Evolutionary conservation across 2,888 invertebrate species (phyloP), one percentile per base, ranked within the genome.

Genomic region (Coleophora flavipennella): DNA sequence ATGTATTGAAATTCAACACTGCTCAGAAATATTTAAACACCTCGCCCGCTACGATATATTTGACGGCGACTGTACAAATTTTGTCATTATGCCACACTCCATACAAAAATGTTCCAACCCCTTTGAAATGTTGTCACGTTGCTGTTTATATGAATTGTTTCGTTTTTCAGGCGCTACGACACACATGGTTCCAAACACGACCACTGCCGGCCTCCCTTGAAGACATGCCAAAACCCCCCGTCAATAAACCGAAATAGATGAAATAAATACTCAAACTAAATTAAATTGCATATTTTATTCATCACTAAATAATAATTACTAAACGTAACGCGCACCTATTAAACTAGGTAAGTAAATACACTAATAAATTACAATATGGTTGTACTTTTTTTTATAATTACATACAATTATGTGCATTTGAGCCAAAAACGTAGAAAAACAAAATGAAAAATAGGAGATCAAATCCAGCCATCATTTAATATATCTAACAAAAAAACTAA

Each of bases 161-260:
- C 8, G 11, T 20, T 46, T 84, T 85, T 31, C 76, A 94, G 93
- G 93, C 93, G 6, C 64, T 94, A 28, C 75, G 86, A 35, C 92
- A 94, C 65, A 75, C 77, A 11, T 95, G 92, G 84, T 94, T 95
- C 68, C 86, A 86, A 57, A 87, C 85, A 1, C 83, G 85, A 43
- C 94, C 94, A 0, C 72, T 87, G 20, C 90, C 92, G 3, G 88
- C 90, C 25, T 57, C 86, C 6, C 67, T 90, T 49, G 76, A 86
- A 35, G 88, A 91, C 41, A 87, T 94, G 84, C 91, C 93, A 2
- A 90, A 88, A 62, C 91, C 92, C 2, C 69, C 63, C 6, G 50
- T 52, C 27, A 62, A 54, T 39, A 69, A 71, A 59, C 40, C 55
- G 8, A 68, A 71, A 53, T 72, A 39, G 43, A 54, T 50, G 49